These are phyloP conservation scores for Araneus ventricosus DNA, from an alignment of 1,140 invertebrate species.

Conservation along the genomic window DNA sequence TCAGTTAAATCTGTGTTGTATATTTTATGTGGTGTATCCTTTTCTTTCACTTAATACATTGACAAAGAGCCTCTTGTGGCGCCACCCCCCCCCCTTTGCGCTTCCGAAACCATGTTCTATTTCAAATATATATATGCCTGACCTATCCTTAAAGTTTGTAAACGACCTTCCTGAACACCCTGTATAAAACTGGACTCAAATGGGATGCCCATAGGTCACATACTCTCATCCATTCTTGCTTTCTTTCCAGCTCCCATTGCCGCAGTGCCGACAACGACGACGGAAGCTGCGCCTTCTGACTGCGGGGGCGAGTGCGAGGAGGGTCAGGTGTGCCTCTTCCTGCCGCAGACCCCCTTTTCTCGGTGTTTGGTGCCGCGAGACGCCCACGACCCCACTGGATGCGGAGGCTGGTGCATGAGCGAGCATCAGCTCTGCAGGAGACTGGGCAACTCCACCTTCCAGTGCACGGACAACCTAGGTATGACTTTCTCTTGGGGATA, in stretches of 20 bases:
- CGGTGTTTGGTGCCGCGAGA: constrained; percentile 84
- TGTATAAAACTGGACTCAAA: too few species aligned
- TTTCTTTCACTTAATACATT: too few species aligned
- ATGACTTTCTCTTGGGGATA: background rate
- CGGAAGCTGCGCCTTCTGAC: background rate
- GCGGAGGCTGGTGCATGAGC: constrained; percentile 86
- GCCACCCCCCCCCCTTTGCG: too few species aligned
- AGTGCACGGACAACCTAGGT: constrained; percentile 79
- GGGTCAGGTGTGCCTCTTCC: constrained; percentile 85
- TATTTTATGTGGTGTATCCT: too few species aligned
- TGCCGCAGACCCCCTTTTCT: constrained; percentile 83
- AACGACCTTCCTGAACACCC: too few species aligned
- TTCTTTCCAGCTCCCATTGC: background rate
- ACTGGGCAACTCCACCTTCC: constrained; percentile 83
- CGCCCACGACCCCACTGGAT: constrained; percentile 86
- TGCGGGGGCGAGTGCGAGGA: constrained; percentile 77
- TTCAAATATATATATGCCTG: background rate
- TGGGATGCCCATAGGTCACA: too few species aligned
- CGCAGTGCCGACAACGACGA: background rate
- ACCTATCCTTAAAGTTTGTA: too few species aligned
- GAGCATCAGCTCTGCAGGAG: constrained; percentile 87
- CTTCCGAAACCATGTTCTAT: too few species aligned
- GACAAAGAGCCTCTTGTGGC: too few species aligned
- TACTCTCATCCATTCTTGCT: background rate
- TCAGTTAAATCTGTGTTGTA: too few species aligned